Base-by-base conservation (phyloP, 2,888 invertebrate species). In the Dimorphilus gyrociliatus region DNA sequence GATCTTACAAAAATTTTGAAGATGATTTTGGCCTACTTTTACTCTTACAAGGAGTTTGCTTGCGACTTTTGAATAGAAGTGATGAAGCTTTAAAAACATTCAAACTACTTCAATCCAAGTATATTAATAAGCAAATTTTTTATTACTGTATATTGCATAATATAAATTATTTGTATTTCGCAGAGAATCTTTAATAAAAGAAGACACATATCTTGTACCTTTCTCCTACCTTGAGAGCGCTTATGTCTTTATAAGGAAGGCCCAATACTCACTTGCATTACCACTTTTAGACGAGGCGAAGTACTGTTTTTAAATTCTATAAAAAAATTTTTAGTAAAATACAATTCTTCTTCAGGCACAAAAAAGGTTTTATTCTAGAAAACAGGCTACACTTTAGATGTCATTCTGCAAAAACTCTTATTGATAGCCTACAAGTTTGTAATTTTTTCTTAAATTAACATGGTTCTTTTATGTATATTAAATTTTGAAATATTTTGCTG, bases 381-480 rank as follows among this genome's bases (percentile, higher is more conserved):
- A 82, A 85, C 0, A 70, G 86, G 21, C 68, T 88, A 13, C 85
- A 85, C 58, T 86, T 88, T 63, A 72, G 81, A 44, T 76, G 86
- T 41, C 85, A 88, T 55, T 76, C 81, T 6, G 52, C 53, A 3
- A 29, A 39, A n/a, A n/a, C n/a, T n/a, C n/a, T n/a, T n/a, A n/a
- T n/a, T n/a, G n/a, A n/a, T n/a, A n/a, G n/a, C n/a, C n/a, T n/a
- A n/a, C n/a, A n/a, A n/a, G n/a, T n/a, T n/a, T n/a, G n/a, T n/a
- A n/a, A n/a, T n/a, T n/a, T n/a, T n/a, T n/a, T n/a, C n/a, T n/a
- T n/a, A n/a, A n/a, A n/a, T n/a, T n/a, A n/a, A n/a, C n/a, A n/a
- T n/a, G n/a, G n/a, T n/a, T n/a, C n/a, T n/a, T n/a, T n/a, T n/a
- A n/a, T n/a, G n/a, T n/a, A n/a, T n/a, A n/a, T n/a, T n/a, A n/a